Percentiles rank a stretch among this genome's conserved stretches.
phyloP scores from a whole-genome alignment of 2,797 vertebrate species.

The Tachyglossus aculeatus region DNA sequence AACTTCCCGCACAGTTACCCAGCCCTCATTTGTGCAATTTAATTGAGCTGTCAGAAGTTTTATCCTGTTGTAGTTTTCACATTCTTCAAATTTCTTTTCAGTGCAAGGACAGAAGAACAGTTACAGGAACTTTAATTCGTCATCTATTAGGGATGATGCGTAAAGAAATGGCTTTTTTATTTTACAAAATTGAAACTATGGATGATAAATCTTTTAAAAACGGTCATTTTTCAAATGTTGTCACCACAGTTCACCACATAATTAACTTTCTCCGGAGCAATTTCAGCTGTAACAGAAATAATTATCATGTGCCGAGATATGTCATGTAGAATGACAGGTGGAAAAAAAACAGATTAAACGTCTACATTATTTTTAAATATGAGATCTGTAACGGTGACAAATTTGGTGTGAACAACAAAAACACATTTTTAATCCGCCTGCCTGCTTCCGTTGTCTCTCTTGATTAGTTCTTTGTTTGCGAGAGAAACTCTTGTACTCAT shows the following conservation, averaged over 20 bases:
- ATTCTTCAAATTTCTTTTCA: too few species aligned
- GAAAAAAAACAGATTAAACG: constrained; percentile 41
- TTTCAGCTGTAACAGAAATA: not conserved
- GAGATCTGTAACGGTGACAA: constrained; percentile 5
- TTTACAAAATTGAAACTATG: constrained; percentile 1
- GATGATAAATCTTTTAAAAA: constrained; percentile 4
- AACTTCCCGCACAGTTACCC: too few species aligned
- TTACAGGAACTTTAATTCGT: too few species aligned
- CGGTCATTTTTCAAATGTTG: not conserved
- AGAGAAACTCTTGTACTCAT: too few species aligned
- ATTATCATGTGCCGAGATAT: not conserved
- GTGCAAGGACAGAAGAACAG: too few species aligned
- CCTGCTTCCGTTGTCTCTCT: constrained; percentile 20
- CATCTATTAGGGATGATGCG: too few species aligned
- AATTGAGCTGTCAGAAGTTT: too few species aligned
- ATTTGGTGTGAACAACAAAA: constrained; percentile 22
- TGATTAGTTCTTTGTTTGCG: too few species aligned
- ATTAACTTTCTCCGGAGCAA: constrained; percentile 19
- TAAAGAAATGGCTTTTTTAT: not conserved
- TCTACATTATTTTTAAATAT: constrained; percentile 20
- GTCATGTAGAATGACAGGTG: constrained; percentile 2
- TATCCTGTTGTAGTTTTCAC: too few species aligned
- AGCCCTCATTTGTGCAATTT: too few species aligned
- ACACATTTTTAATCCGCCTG: constrained; percentile 3
- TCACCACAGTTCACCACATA: not conserved